Evolutionary conservation across 2,888 invertebrate genomes (phyloP), one percentile per base, ranked within the genome.

Genomic region (Synanthedon formicaeformis): DNA sequence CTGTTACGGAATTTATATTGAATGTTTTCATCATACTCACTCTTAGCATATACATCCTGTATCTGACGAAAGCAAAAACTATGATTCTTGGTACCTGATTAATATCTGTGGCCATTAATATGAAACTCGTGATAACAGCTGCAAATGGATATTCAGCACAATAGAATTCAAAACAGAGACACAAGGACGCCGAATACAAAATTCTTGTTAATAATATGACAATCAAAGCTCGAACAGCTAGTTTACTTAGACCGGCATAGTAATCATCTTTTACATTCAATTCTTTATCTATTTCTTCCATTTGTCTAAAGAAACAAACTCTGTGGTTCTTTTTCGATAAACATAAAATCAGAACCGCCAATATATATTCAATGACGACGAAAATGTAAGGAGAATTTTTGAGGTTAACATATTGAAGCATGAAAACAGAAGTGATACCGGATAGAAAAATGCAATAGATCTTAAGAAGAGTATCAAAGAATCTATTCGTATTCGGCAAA

Each of bases 41-140:
- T 13, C 54, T 53, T 5, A 57, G 40, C 18, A 55, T 27, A 6
- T n/a, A 12, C 51, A 55, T 52, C 14, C 53, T 55, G 40, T 54
- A 51, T n/a, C 16, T 52, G 11, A 55, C 40, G 6, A 54, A 41
- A 18, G 48, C 23, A 14, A 57, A 57, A 11, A 51, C 34, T 48
- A 54, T 48, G 11, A 55, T 40, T 27, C 55, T 51, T 4, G 57
- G 57, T 27, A 57, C 27, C 14, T 55, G 51, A 14, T 54, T 55
- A 13, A 50, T 48, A 8, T 57, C 57, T 4, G 55, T 53, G 3
- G 57, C 55, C 10, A 54, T 50, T 13, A 55, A 51, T 23, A 55
- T 45, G 12, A 55, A 57, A 14, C 41, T 51, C 10, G 51, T 40
- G 18, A 52, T 50, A 2, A 51, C 34, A 4, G 40, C 11, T 8